Conservation (phyloP, 2,888 invertebrate species). For the Phrixothrix hirtus region DNA sequence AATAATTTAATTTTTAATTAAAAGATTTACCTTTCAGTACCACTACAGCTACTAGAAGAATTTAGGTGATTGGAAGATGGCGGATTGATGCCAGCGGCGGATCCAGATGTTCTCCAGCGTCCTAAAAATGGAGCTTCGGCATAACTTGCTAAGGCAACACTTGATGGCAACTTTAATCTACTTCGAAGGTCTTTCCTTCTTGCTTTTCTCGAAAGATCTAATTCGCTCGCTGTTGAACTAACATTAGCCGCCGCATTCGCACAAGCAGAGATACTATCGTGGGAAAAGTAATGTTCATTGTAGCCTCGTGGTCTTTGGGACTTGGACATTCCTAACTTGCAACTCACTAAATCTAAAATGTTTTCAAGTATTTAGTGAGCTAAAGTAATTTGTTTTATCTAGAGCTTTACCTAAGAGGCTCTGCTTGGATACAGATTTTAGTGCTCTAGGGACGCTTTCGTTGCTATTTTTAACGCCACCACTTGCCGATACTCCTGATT, state of each 20-base stretch:
- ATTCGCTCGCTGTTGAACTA: conserved; percentile 71
- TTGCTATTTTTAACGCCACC: conserved; percentile 55
- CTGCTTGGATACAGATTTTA: conserved; percentile 64
- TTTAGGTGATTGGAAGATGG: conserved; percentile 65
- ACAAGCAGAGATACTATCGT: conserved; percentile 72
- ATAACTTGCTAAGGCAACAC: conserved; percentile 67
- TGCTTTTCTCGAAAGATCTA: conserved; percentile 75
- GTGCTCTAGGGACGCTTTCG: conserved; percentile 57
- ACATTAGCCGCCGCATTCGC: conserved; percentile 64
- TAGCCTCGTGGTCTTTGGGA: conserved; percentile 36
- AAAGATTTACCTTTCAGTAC: conserved; percentile 65
- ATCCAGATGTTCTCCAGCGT: conserved; percentile 65
- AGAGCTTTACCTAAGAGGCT: conserved; percentile 61
- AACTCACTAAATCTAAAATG: conserved; percentile 73
- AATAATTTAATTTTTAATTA: neutral
- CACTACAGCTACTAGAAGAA: conserved; percentile 67
- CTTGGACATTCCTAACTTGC: conserved; percentile 72
- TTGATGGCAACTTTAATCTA: conserved; percentile 64
- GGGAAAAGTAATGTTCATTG: conserved; percentile 65
- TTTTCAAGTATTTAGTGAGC: neutral
- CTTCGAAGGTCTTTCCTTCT: conserved; percentile 66
- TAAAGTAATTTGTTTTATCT: neutral
- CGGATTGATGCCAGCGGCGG: conserved; percentile 60
- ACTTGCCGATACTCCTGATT: conserved; percentile 45
- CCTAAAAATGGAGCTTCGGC: conserved; percentile 76